Percentiles rank a stretch among this genome's conserved stretches.
These are phyloP conservation scores for Urocolius indicus DNA, from an alignment of 2,113 vertebrate genomes.

Conservation along the genomic window DNA sequence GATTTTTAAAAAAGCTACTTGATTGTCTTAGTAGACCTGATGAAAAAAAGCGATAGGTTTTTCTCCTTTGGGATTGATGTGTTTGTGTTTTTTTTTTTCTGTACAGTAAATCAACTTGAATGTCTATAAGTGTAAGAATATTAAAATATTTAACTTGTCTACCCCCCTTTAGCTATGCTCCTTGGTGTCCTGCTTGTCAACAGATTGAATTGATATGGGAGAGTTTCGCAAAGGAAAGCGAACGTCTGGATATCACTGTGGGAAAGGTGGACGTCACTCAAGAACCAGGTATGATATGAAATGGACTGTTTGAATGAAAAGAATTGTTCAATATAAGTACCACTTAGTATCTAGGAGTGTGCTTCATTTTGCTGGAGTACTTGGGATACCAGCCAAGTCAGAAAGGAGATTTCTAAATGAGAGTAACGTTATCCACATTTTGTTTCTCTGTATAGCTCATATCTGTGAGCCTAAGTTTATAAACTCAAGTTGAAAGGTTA, in stretches of 20 bases:
- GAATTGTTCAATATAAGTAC: fast-evolving
- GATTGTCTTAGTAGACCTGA: not conserved
- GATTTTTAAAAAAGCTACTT: not conserved
- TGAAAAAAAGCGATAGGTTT: not conserved
- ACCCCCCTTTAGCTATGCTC: constrained; percentile 82
- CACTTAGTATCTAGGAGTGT: not conserved
- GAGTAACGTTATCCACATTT: not conserved
- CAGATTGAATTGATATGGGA: constrained; percentile 88
- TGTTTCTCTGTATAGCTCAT: not conserved
- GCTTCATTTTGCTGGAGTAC: not conserved
- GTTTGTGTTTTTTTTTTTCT: not conserved
- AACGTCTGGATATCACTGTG: constrained; percentile 77
- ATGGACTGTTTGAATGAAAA: not conserved
- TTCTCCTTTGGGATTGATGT: not conserved
- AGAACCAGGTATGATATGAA: constrained; percentile 81
- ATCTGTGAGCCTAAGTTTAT: not conserved
- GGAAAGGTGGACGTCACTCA: constrained; percentile 88
- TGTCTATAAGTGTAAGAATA: not conserved
- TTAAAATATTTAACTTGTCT: not conserved
- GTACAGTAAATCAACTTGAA: not conserved
- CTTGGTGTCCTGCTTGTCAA: constrained; percentile 89
- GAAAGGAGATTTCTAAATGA: not conserved
- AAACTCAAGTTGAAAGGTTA: not conserved
- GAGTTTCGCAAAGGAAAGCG: constrained; percentile 78
- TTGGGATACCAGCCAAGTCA: not conserved